A percentile compares a stretch with the other conserved stretches of the same genome.
phyloP scores from a whole-genome alignment of 2,113 vertebrate genomes.

The Alces alces region DNA sequence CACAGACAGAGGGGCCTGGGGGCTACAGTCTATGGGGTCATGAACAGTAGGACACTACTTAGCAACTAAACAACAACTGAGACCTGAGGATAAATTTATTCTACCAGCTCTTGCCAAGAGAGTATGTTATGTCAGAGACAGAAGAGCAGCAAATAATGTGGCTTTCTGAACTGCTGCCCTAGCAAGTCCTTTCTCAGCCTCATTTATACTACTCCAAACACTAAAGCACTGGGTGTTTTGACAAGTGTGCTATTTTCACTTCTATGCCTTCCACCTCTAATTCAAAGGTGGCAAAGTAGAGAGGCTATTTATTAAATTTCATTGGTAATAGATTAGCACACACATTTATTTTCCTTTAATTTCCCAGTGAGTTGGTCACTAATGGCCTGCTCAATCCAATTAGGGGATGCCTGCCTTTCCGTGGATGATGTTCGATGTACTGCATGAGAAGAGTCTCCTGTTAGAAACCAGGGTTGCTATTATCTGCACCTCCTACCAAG shows the following conservation, averaged over 20 bases:
- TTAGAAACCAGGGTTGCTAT: neutral
- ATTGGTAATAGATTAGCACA: conserved; percentile 24
- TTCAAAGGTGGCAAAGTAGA: conserved; percentile 33
- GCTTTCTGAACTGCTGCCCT: conserved; percentile 33
- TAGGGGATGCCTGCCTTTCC: conserved; percentile 7
- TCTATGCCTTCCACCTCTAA: conserved; percentile 27
- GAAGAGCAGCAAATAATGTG: neutral
- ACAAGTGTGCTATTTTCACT: conserved; percentile 62
- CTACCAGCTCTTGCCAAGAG: neutral
- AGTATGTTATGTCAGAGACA: neutral
- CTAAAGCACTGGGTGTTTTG: conserved; percentile 37
- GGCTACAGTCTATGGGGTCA: neutral
- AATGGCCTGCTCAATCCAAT: conserved; percentile 20
- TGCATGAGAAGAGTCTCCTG: neutral
- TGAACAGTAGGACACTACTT: neutral
- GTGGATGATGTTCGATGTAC: neutral
- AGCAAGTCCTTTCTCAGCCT: conserved; percentile 26
- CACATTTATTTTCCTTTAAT: conserved; percentile 41
- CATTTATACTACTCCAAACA: conserved; percentile 26
- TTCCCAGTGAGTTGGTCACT: conserved; percentile 24
- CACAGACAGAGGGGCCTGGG: neutral
- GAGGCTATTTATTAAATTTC: conserved; percentile 39
- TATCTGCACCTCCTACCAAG: neutral
- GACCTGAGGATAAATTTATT: neutral
- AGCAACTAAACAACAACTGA: neutral